These are phyloP conservation scores for Gandaritis pyraliata DNA, from an alignment of 2,888 invertebrate species.

Conservation along the genomic window DNA sequence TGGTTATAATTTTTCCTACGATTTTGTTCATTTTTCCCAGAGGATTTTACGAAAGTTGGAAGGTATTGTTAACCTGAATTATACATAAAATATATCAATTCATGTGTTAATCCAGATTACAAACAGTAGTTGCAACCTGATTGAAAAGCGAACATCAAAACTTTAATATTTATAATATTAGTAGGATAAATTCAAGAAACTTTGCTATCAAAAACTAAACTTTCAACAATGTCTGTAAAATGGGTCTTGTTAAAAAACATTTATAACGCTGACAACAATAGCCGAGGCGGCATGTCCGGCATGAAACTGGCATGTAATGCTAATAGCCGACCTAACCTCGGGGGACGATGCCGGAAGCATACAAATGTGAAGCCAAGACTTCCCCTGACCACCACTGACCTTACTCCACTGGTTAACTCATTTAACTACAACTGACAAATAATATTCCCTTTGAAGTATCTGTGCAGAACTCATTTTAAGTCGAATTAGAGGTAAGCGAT, in stretches of 20 bases:
- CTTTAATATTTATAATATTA: too few species aligned
- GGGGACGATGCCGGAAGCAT: constrained; percentile 18
- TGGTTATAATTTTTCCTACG: constrained; percentile 10
- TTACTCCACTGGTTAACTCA: too few species aligned
- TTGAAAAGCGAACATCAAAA: too few species aligned
- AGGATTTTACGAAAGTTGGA: background rate
- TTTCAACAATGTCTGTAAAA: constrained; percentile 2
- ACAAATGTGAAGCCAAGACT: constrained; percentile 19
- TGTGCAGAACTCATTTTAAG: too few species aligned
- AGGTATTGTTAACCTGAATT: background rate
- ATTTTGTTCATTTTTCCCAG: background rate
- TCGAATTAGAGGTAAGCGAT: too few species aligned
- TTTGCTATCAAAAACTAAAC: too few species aligned
- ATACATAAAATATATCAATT: too few species aligned
- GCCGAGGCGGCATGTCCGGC: constrained; percentile 14
- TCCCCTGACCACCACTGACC: constrained; percentile 2
- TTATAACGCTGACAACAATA: constrained; percentile 18
- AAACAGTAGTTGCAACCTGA: too few species aligned
- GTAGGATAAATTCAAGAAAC: too few species aligned
- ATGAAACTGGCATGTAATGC: constrained; percentile 25
- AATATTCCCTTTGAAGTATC: too few species aligned
- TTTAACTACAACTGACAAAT: too few species aligned
- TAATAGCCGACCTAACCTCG: constrained; percentile 32
- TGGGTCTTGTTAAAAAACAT: constrained; percentile 8
- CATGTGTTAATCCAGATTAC: too few species aligned